These are phyloP conservation scores for Austrofundulus limnaeus DNA, from an alignment of 2,113 vertebrate genomes.

Conservation along the genomic window DNA sequence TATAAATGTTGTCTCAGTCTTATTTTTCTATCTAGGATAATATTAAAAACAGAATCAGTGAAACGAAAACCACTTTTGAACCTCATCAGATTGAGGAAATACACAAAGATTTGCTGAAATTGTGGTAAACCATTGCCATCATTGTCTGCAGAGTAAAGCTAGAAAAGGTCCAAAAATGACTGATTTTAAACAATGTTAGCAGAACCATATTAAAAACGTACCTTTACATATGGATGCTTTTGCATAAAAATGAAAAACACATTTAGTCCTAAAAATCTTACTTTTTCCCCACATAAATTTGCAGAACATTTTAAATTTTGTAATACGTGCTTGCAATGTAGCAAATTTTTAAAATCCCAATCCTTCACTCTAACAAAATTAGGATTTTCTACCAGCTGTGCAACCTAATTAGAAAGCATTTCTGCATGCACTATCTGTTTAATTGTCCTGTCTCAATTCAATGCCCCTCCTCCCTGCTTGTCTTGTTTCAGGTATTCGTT, in stretches of 20 bases:
- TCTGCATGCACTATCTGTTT: constrained; percentile 19
- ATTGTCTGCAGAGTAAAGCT: neutral
- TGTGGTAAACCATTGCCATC: neutral
- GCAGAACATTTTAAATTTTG: neutral
- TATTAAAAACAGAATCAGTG: too few relatives aligned
- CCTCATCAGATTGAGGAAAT: neutral
- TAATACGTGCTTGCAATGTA: neutral
- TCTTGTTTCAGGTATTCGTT: constrained; percentile 59
- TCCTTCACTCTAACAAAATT: neutral
- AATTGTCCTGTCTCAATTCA: constrained; percentile 25
- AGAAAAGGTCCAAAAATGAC: neutral
- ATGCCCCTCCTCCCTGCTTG: neutral
- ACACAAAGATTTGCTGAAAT: neutral
- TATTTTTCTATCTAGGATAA: too few relatives aligned
- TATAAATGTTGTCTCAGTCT: too few relatives aligned
- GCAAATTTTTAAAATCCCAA: neutral
- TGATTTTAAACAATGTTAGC: neutral
- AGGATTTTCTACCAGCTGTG: constrained; percentile 1
- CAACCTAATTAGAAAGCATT: constrained; percentile 16
- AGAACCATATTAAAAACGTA: neutral
- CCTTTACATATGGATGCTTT: neutral
- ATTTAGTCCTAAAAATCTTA: neutral
- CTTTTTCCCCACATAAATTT: neutral
- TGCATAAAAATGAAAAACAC: neutral
- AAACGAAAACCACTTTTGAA: too few relatives aligned